A percentile compares a stretch with the other conserved stretches of the same genome.
phyloP scores from a whole-genome alignment of 2,888 invertebrate species.

The Nymphalis urticae region DNA sequence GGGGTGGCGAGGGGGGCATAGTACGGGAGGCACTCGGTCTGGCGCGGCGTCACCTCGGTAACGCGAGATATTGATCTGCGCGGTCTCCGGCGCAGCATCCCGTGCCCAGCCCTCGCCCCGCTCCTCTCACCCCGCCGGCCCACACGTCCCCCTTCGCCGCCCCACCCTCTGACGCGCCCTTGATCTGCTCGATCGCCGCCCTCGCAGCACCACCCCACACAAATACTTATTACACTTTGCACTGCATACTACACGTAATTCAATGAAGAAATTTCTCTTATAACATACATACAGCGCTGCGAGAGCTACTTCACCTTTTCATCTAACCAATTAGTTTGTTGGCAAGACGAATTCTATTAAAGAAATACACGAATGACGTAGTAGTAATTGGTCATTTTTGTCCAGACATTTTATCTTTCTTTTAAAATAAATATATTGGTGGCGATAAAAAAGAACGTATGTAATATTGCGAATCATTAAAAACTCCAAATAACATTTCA shows the following conservation, averaged over 20 bases:
- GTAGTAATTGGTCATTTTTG: too few relatives aligned
- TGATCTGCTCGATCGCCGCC: conserved; percentile 59
- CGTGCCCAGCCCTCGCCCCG: conserved; percentile 47
- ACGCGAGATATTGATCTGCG: conserved; percentile 81
- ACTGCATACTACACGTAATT: conserved; percentile 76
- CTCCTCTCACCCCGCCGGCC: conserved; percentile 54
- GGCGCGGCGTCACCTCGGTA: conserved; percentile 83
- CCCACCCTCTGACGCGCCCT: conserved; percentile 61
- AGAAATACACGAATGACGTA: conserved; percentile 15
- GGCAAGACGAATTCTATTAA: background rate
- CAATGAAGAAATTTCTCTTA: conserved; percentile 74
- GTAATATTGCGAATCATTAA: too few relatives aligned
- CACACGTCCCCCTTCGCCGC: conserved; percentile 52
- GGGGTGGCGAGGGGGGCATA: conserved; percentile 61
- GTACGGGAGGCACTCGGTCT: conserved; percentile 82
- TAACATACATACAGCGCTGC: conserved; percentile 38
- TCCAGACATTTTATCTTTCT: too few relatives aligned
- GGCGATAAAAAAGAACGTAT: too few relatives aligned
- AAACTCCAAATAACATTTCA: too few relatives aligned
- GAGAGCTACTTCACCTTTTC: conserved; percentile 33
- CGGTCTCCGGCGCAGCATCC: conserved; percentile 59
- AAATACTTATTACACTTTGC: conserved; percentile 79
- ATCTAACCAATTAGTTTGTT: conserved; percentile 29
- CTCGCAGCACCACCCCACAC: conserved; percentile 55
- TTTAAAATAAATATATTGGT: too few relatives aligned